phyloP scores from a whole-genome alignment of 2,113 vertebrate species.

The Cairina moschata region DNA sequence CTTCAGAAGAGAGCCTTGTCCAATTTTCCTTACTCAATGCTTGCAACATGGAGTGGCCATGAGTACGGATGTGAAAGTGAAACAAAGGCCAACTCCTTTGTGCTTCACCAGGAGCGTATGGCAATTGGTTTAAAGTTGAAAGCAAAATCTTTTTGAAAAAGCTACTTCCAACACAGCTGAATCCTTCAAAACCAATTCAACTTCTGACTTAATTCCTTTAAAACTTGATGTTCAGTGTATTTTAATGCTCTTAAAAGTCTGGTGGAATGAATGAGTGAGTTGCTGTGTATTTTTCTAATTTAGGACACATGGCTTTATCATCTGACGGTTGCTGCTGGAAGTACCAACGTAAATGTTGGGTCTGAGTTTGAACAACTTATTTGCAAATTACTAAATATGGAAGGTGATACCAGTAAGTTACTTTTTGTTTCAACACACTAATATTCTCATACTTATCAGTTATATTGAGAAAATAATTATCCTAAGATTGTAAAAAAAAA shows the following conservation, averaged over 20 bases:
- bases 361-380: constrained; percentile 96
- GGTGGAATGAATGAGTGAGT: neutral
- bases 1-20: neutral
- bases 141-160: neutral
- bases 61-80: neutral
- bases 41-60: neutral
- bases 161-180: neutral
- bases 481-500: neutral
- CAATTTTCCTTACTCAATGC: neutral
- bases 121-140: neutral
- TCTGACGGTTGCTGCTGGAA: constrained; percentile 91
- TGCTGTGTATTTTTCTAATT: constrained; percentile 21
- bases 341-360: constrained; percentile 85
- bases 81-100: neutral
- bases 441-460: neutral
- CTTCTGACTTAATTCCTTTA: neutral
- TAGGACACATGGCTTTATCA: constrained; percentile 96
- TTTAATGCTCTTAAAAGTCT: neutral
- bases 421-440: neutral
- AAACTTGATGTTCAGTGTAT: neutral
- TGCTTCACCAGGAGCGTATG: neutral
- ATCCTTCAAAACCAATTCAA: neutral
- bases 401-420: constrained; percentile 89
- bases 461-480: neutral
- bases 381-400: constrained; percentile 88